Evolutionary conservation across 2,888 invertebrate species (phyloP), one percentile per base, ranked within the genome.

Genomic region (Clanis bilineata): DNA sequence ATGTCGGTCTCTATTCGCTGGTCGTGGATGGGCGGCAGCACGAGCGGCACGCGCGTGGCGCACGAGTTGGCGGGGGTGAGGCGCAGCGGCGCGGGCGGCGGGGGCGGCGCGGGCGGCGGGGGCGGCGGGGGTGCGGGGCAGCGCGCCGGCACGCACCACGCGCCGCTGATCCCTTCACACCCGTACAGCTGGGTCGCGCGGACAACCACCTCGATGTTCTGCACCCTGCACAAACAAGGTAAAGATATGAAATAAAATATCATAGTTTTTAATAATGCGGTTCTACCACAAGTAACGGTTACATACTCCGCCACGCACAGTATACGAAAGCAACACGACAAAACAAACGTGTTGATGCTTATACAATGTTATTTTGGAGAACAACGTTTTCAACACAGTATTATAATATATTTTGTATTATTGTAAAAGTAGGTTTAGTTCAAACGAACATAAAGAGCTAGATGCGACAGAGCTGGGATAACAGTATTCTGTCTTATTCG

Each of bases 161-260:
- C 2, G n/a, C 73, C 74, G 15, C 3, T 38, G n/a, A 76, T 58
- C 3, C 63, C 64, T 3, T 69, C 66, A 18, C 60, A 43, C 0
- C 85, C 86, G 47, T 65, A 77, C 63, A 86, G 66, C 66, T 85
- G 88, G 9, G 83, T 86, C 6, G 80, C 82, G 12, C 70, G 73
- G 1, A 86, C n/a, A 1, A 58, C 44, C 39, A 87, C 38, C 0
- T 63, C 60, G 10, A 83, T 60, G 0, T 69, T 59, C 0, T 71
- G 62, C 0, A 79, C 58, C 59, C 86, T 85, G 59, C 4, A 41
- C 21, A 57, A n/a, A 12, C 1, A 36, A 36, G 36, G 2, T 2
- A 7, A 12, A 7, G 12, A 3, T 12, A 36, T 1, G 3, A 32
- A 7, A 32, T 5, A n/a, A 32, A 5, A 1, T 32, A 10, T 36